Conservation (phyloP, 1,140 invertebrate species). For the Frieseomelitta varia region DNA sequence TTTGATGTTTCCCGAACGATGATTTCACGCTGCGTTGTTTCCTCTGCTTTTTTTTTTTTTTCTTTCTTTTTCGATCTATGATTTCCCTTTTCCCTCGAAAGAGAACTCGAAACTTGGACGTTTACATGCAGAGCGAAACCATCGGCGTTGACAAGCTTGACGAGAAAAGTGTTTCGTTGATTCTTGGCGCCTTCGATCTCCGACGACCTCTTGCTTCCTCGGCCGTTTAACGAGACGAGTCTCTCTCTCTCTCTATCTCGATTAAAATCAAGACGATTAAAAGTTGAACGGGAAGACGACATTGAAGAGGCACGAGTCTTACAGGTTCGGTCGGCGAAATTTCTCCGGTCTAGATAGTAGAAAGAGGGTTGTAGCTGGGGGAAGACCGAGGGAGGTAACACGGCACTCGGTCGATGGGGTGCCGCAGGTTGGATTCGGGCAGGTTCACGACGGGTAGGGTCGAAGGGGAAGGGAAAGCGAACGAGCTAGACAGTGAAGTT, state of each 20-base stretch:
- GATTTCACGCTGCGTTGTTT: not conserved
- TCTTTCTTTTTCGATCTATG: not conserved
- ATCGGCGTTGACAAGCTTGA: too few species aligned
- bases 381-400: conserved; percentile 7
- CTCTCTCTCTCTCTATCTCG: not conserved
- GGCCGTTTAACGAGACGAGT: conserved; percentile 9
- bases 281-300: not conserved
- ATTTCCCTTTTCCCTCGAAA: not conserved
- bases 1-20: not conserved
- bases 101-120: too few species aligned
- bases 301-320: conserved; percentile 6
- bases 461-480: conserved; percentile 5
- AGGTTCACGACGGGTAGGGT: not conserved
- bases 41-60: too few species aligned
- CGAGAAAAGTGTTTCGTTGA: too few species aligned
- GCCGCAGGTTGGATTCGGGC: conserved; percentile 36
- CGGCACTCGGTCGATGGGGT: conserved; percentile 17
- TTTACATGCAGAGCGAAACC: too few species aligned
- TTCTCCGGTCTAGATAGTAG: not conserved
- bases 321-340: conserved; percentile 7
- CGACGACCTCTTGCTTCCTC: not conserved
- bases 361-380: not conserved
- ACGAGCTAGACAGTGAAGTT: conserved; percentile 64
- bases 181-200: not conserved
- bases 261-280: conserved; percentile 36